These are phyloP conservation scores for Pterostichus niger DNA, from an alignment of 2,888 invertebrate genomes.

Conservation along the genomic window DNA sequence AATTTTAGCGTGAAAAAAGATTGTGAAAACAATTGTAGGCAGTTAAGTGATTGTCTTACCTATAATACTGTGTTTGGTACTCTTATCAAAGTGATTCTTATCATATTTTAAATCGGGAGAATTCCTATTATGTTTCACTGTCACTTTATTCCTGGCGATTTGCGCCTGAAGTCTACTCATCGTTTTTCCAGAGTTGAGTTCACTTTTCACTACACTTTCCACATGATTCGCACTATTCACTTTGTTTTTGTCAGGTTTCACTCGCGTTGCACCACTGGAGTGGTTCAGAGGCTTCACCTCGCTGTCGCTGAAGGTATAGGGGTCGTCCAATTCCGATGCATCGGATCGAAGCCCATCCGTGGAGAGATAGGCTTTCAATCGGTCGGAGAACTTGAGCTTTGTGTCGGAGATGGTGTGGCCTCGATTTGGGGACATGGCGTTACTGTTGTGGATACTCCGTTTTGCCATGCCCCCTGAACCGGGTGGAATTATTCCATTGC, in stretches of 20 bases:
- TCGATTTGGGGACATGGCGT: conserved; percentile 70
- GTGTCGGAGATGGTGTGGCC: conserved; percentile 69
- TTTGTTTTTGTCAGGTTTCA: conserved; percentile 47
- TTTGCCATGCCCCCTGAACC: conserved; percentile 69
- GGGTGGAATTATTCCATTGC: conserved; percentile 70
- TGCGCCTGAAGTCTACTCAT: conserved; percentile 71
- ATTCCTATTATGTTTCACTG: conserved; percentile 70
- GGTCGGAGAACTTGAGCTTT: conserved; percentile 77
- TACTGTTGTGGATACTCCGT: conserved; percentile 72
- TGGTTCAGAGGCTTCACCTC: conserved; percentile 70
- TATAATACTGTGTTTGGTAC: conserved; percentile 77
- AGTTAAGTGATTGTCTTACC: conserved; percentile 70
- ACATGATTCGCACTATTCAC: conserved; percentile 52
- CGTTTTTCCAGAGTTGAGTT: conserved; percentile 68
- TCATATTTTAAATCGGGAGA: conserved; percentile 64
- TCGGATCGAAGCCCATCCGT: conserved; percentile 51
- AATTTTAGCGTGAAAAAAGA: no score
- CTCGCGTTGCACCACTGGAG: neutral
- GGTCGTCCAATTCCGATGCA: conserved; percentile 75
- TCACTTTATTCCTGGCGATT: conserved; percentile 71
- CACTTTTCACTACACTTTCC: conserved; percentile 54
- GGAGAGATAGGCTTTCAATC: conserved; percentile 74
- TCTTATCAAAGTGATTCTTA: conserved; percentile 70
- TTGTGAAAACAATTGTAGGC: neutral
- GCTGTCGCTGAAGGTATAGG: conserved; percentile 78